These are phyloP conservation scores for Cataglyphis cursor DNA, from an alignment of 2,888 invertebrate genomes.

Conservation along the genomic window DNA sequence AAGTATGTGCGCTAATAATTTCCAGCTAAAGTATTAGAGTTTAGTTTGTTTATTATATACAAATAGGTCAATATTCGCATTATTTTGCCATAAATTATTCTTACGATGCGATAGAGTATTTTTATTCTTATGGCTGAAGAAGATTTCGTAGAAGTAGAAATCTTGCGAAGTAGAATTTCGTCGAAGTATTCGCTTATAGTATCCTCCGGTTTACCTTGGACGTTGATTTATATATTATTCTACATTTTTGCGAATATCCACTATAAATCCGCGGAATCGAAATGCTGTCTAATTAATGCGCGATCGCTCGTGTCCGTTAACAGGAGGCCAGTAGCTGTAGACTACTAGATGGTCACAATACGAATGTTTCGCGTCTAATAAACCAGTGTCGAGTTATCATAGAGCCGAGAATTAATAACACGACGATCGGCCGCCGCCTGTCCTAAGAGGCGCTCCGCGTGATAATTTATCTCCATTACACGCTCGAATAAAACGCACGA, in stretches of 20 bases:
- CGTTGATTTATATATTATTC: constrained; percentile 13
- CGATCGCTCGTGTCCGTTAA: constrained; percentile 20
- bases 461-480: constrained; percentile 52
- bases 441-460: neutral
- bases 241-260: constrained; percentile 4
- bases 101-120: constrained; percentile 8
- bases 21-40: constrained; percentile 36
- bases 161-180: no score
- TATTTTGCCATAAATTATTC: constrained; percentile 32
- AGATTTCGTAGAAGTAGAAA: neutral
- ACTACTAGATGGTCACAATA: constrained; percentile 3
- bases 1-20: constrained; percentile 31
- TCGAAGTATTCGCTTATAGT: neutral
- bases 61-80: constrained; percentile 43
- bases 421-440: constrained; percentile 36
- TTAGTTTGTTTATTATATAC: constrained; percentile 15
- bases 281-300: constrained; percentile 28
- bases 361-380: constrained; percentile 42
- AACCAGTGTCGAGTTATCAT: constrained; percentile 48
- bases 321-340: constrained; percentile 31
- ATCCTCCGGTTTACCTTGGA: neutral
- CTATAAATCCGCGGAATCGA: constrained; percentile 7
- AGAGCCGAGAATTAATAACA: constrained; percentile 48
- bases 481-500: constrained; percentile 4
- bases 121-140: neutral